Percentiles rank a stretch among this genome's conserved stretches.
Evolutionary conservation across 1,140 invertebrate species (phyloP).

Genomic region (Nymphalis io): DNA sequence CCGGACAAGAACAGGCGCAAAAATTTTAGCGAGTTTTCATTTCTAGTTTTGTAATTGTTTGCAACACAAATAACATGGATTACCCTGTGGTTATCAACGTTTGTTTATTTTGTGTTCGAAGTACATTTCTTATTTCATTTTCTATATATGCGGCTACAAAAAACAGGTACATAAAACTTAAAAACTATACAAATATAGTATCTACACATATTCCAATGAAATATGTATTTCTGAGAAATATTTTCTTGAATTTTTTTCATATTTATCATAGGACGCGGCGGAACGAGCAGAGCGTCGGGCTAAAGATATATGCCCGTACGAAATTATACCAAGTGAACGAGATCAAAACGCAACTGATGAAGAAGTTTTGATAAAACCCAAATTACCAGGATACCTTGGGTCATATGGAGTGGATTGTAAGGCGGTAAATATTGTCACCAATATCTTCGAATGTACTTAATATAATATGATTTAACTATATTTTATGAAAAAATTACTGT

Average conservation of each 20-base stretch:
- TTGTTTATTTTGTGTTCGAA: too few species aligned
- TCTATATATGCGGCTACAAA: too few species aligned
- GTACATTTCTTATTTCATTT: too few species aligned
- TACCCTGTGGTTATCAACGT: too few species aligned
- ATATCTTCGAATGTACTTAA: not conserved
- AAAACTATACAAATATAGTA: too few species aligned
- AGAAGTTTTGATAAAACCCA: slow-evolving; percentile 40
- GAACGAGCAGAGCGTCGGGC: slow-evolving; percentile 60
- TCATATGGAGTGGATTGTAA: slow-evolving; percentile 66
- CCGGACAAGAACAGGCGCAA: too few species aligned
- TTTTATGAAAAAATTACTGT: too few species aligned
- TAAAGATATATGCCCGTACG: slow-evolving; percentile 58
- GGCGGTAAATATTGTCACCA: slow-evolving; percentile 43
- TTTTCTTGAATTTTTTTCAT: not conserved
- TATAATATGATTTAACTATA: too few species aligned
- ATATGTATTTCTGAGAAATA: not conserved
- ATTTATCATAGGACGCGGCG: slow-evolving; percentile 46
- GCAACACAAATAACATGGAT: too few species aligned
- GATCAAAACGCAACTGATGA: slow-evolving; percentile 30
- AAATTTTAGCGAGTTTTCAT: too few species aligned
- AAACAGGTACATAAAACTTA: too few species aligned
- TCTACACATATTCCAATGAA: not conserved
- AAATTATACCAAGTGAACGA: slow-evolving; percentile 54
- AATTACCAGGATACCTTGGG: slow-evolving; percentile 63
- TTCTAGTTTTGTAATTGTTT: too few species aligned